These are phyloP conservation scores for Scomber scombrus DNA, from an alignment of 2,113 vertebrate genomes.

Conservation along the genomic window DNA sequence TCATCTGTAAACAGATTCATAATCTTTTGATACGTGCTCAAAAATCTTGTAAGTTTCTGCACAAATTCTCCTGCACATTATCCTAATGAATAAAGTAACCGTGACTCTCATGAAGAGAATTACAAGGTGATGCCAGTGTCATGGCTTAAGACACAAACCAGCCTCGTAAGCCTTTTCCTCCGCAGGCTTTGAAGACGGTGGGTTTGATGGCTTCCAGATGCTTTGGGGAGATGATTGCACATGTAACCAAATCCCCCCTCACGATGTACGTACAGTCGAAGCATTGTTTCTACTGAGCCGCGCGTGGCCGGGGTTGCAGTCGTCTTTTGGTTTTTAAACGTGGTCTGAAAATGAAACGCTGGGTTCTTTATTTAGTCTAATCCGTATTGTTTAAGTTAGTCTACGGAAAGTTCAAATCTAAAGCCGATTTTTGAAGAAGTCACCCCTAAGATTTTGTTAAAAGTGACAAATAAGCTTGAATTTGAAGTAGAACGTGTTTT, in stretches of 20 bases:
- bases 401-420: neutral
- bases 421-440: neutral
- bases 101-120: neutral
- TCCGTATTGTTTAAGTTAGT: neutral
- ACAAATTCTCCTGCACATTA: neutral
- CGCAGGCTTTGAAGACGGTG: neutral
- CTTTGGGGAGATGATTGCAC: conserved; percentile 31
- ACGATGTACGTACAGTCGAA: neutral
- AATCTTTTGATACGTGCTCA: neutral
- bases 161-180: neutral
- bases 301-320: neutral
- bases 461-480: neutral
- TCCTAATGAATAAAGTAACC: no score
- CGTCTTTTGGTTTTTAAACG: neutral
- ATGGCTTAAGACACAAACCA: conserved; percentile 11
- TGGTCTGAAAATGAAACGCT: neutral
- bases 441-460: neutral
- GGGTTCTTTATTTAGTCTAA: neutral
- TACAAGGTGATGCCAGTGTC: neutral
- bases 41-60: neutral
- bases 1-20: neutral
- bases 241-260: conserved; percentile 41
- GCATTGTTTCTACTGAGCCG: conserved; percentile 34
- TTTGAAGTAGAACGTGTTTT: neutral
- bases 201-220: conserved; percentile 61